These are phyloP conservation scores for Hoplodrina ambigua DNA, from an alignment of 2,888 invertebrate species.

Conservation along the genomic window DNA sequence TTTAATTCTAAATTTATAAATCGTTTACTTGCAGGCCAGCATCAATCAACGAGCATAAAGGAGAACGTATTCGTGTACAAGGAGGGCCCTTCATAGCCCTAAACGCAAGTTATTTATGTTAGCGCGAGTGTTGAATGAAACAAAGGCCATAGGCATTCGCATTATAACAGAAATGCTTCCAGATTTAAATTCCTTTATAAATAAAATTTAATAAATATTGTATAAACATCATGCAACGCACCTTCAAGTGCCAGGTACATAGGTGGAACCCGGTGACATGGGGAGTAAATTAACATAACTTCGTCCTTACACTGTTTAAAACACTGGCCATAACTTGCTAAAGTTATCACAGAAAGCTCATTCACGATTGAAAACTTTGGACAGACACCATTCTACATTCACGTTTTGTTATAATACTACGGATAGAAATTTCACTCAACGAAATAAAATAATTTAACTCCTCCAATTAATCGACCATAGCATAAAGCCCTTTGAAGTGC, in stretches of 20 bases:
- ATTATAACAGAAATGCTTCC: conserved; percentile 47
- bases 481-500: conserved; percentile 68
- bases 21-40: conserved; percentile 37
- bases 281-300: conserved; percentile 87
- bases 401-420: conserved; percentile 78
- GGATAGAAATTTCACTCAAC: conserved; percentile 63
- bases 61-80: conserved; percentile 69
- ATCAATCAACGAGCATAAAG: conserved; percentile 58
- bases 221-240: conserved; percentile 76
- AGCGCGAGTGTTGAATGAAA: conserved; percentile 65
- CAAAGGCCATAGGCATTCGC: conserved; percentile 55
- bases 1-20: conserved; percentile 36
- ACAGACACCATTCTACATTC: conserved; percentile 72
- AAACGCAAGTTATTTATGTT: conserved; percentile 76
- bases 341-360: conserved; percentile 67
- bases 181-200: conserved; percentile 21
- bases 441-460: conserved; percentile 74
- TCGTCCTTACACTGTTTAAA: conserved; percentile 82
- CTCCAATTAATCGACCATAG: conserved; percentile 76
- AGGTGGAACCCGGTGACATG: conserved; percentile 88
- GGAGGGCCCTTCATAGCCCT: conserved; percentile 72
- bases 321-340: conserved; percentile 81
- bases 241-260: conserved; percentile 86
- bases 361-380: conserved; percentile 66
- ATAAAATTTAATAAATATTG: conserved; percentile 34